Evolutionary conservation across 2,888 invertebrate species (phyloP).

Genomic region (Cetonia aurata): DNA sequence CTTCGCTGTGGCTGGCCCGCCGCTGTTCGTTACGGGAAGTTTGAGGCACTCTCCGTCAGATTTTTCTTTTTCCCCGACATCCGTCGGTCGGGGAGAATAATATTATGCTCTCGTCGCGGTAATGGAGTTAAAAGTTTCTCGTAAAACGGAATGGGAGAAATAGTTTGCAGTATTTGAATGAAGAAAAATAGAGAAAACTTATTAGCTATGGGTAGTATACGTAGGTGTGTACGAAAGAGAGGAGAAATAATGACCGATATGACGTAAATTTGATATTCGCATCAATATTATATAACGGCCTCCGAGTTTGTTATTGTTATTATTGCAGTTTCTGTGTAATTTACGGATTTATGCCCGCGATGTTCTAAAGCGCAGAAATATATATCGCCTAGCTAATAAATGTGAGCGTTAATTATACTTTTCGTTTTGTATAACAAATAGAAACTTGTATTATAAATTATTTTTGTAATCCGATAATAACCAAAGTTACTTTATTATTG

Average conservation of each 20-base stretch:
- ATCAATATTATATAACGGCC: not conserved
- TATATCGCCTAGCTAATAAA: no score
- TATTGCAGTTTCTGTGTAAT: not conserved
- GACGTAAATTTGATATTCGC: conserved; percentile 27
- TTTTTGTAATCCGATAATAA: no score
- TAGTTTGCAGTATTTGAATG: not conserved
- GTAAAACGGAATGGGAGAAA: not conserved
- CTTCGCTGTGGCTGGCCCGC: not conserved
- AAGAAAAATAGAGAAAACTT: not conserved
- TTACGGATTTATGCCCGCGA: conserved; percentile 51
- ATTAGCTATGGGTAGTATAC: not conserved
- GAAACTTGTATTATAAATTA: no score
- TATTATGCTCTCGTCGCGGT: conserved; percentile 21
- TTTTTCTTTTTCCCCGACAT: conserved; percentile 4
- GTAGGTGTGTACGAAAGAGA: not conserved
- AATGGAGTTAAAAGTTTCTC: conserved; percentile 23
- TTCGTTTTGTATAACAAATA: no score
- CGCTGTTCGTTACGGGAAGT: not conserved
- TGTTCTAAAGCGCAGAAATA: no score
- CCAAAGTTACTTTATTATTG: no score
- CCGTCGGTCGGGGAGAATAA: not conserved
- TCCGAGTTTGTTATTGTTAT: conserved; percentile 3
- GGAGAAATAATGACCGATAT: conserved; percentile 16
- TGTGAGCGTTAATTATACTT: no score
- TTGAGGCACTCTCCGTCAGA: not conserved